Base-by-base conservation (phyloP, 2,797 vertebrate genomes). In the Pseudocheirus occidentalis region DNA sequence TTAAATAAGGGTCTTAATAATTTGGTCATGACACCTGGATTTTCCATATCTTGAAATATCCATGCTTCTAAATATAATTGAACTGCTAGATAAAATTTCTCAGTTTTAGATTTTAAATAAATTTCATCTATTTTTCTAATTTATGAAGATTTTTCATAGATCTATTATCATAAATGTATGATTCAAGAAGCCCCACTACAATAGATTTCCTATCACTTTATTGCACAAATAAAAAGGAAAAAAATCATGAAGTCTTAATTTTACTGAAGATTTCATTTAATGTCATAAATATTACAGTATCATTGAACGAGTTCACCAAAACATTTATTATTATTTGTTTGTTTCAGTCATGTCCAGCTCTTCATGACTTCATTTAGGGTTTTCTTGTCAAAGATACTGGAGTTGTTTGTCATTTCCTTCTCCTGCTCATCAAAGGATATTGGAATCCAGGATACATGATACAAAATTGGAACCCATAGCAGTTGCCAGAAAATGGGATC, bases 61-160 rank as follows among this genome's bases (percentile, higher is more conserved):
- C 95, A 97, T 97, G 97, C 97, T 97, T 98, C 94, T 95, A 97
- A 93, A 96, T 97, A 96, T 98, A 98, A 98, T 98, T 98, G 97
- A 97, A 97, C 95, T 98, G 96, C 95, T 96, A 98, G 96, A 97
- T 98, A 97, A 95, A 96, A 97, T 98, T 97, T 96, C 89, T 98
- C 95, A 97, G 95, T 97, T 40, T n/a, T 40, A 73, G 5, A 40
- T 73, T 73, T 73, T 73, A 40, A 73, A 73, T n/a, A 18, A 3
- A n/a, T 73, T 73, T 21, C 62, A 73, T n/a, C 40, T 21, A 2
- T n/a, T 73, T 66, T 73, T 73, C 62, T n/a, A 73, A 18, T 73
- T 73, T 73, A n/a, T n/a, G 34, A 73, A 73, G 66, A 73, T 73
- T 73, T 66, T 73, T 73, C 66, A 73, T 40, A 40, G 18, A 7